Percentiles rank a stretch among this genome's conserved stretches.
These are phyloP conservation scores for Sylvilagus bachmani DNA, from an alignment of 2,113 vertebrate genomes.

Conservation along the genomic window DNA sequence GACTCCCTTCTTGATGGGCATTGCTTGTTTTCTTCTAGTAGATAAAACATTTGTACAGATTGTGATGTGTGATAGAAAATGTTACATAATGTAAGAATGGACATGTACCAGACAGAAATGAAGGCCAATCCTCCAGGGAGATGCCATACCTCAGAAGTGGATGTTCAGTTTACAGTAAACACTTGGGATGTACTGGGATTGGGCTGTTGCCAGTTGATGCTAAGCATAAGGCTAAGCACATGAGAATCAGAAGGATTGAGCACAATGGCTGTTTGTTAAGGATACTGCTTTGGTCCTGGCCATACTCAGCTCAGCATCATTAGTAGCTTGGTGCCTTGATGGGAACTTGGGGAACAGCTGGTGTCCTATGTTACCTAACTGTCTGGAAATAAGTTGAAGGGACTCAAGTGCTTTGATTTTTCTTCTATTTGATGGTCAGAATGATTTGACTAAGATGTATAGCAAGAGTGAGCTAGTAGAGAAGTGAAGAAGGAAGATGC, in stretches of 20 bases:
- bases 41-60: background rate
- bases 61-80: background rate
- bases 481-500: background rate
- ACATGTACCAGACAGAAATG: background rate
- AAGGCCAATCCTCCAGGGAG: background rate
- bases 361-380: background rate
- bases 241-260: too few species aligned
- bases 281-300: too few species aligned
- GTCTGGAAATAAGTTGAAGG: background rate
- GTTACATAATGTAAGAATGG: background rate
- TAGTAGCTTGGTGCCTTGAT: too few species aligned
- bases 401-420: background rate
- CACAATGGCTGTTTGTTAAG: background rate
- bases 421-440: background rate
- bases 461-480: background rate
- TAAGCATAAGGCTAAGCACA: background rate
- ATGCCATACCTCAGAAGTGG: background rate
- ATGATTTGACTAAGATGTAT: background rate
- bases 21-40: background rate
- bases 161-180: accelerated
- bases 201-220: background rate
- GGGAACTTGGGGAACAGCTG: background rate
- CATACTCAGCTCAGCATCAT: background rate
- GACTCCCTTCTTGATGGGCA: background rate
- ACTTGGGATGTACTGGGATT: accelerated